Percentiles rank a stretch among this genome's conserved stretches.
Conservation (phyloP, 1,140 invertebrate genomes). For the Dufourea novaeangliae region DNA sequence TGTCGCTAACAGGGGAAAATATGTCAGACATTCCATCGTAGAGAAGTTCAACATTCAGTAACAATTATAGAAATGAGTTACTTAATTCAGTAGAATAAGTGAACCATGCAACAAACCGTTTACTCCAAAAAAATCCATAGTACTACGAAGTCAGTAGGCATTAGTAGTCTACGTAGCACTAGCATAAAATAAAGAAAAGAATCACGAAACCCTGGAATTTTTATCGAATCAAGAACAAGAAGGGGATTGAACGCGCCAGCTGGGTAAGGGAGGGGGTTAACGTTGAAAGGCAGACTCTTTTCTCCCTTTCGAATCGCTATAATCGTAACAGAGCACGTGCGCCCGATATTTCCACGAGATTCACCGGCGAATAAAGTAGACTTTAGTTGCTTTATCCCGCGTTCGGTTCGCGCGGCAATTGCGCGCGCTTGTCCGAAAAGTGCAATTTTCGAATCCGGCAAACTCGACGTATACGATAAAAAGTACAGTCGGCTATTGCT, state of each 20-base stretch:
- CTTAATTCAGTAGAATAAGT: too few species aligned
- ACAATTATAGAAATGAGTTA: too few species aligned
- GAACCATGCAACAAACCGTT: neutral
- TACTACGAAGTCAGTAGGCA: too few species aligned
- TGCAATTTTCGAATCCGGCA: constrained; percentile 8
- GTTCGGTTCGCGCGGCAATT: neutral
- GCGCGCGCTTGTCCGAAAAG: neutral
- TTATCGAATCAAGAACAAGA: neutral
- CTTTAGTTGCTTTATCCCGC: neutral
- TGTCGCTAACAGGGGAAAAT: too few species aligned
- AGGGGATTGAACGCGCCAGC: neutral
- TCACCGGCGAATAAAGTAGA: neutral
- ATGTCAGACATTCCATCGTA: too few species aligned
- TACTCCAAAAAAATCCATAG: too few species aligned
- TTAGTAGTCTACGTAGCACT: too few species aligned
- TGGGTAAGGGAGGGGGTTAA: neutral
- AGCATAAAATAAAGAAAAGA: neutral
- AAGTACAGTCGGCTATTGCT: neutral
- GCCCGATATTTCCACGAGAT: constrained; percentile 10
- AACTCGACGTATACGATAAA: neutral
- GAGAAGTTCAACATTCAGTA: too few species aligned
- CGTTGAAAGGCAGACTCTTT: neutral
- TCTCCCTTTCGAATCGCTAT: neutral
- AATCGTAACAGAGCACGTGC: constrained; percentile 1
- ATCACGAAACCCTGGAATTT: neutral